Evolutionary conservation across 2,113 vertebrate genomes (phyloP).

Genomic region (Cichladusa arquata): DNA sequence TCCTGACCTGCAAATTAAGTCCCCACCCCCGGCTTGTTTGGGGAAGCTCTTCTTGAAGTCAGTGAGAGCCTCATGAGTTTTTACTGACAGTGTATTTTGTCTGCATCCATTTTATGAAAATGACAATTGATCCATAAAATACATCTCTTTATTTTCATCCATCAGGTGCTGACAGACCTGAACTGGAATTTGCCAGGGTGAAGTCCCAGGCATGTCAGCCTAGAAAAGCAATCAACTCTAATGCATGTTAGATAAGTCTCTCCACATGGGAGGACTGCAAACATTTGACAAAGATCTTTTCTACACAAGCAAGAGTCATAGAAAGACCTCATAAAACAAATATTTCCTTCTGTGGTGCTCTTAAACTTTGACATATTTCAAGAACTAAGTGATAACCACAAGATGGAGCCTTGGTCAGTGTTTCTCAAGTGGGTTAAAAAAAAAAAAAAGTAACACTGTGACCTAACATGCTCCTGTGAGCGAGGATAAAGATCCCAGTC

Average conservation of each 20-base stretch:
- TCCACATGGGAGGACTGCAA: not conserved
- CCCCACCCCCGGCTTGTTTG: not conserved
- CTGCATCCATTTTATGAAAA: not conserved
- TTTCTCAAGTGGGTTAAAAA: not conserved
- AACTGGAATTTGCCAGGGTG: not conserved
- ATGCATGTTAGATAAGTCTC: not conserved
- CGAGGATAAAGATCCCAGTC: not conserved
- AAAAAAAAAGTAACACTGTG: not conserved
- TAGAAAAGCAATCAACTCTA: not conserved
- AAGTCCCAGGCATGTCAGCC: not conserved
- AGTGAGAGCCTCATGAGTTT: not conserved
- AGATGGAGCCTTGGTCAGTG: conserved; percentile 47
- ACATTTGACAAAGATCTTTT: not conserved
- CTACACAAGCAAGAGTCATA: not conserved
- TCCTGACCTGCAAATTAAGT: not conserved
- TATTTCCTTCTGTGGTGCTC: not conserved
- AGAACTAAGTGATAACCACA: conserved; percentile 30
- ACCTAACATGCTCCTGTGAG: not conserved
- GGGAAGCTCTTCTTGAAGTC: not conserved
- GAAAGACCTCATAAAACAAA: not conserved
- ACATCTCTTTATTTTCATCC: not conserved
- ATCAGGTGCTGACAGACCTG: not conserved
- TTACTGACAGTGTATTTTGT: not conserved
- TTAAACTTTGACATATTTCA: not conserved
- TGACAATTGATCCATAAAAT: not conserved